Conservation (phyloP, 2,888 invertebrate genomes). For the Pimpla rufipes region DNA sequence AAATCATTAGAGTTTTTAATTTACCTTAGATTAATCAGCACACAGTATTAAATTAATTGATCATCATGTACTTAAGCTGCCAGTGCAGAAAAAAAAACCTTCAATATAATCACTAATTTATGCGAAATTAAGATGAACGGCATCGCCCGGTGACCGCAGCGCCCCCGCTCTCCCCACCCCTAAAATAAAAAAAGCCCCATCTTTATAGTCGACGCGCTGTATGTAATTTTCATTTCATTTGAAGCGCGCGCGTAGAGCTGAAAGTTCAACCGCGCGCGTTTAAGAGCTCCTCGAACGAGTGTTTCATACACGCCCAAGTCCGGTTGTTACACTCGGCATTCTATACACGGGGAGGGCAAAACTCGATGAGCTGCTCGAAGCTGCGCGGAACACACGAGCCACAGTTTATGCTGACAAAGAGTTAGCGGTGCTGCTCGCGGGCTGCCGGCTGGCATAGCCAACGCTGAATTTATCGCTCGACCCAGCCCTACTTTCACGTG, state of each 20-base stretch:
- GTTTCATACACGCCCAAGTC: background rate
- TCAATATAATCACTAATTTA: no score
- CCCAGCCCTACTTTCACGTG: slow-evolving; percentile 65
- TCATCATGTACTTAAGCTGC: no score
- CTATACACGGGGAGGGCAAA: slow-evolving; percentile 23
- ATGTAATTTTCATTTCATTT: background rate
- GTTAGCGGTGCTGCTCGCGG: slow-evolving; percentile 56
- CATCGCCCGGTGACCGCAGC: no score
- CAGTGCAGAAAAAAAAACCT: no score
- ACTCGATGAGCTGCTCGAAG: slow-evolving; percentile 62
- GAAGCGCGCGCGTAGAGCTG: no score
- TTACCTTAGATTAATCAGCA: no score
- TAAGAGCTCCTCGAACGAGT: background rate
- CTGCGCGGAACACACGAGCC: slow-evolving; percentile 40
- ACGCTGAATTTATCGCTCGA: slow-evolving; percentile 61
- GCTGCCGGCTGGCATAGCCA: slow-evolving; percentile 48
- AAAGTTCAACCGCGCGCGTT: background rate
- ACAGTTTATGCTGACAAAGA: slow-evolving; percentile 68
- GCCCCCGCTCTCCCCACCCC: no score
- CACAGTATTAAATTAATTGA: no score
- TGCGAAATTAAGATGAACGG: no score
- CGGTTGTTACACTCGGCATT: background rate
- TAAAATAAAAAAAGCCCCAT: background rate
- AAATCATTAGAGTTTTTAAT: no score
- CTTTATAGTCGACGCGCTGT: background rate